Conservation (phyloP, 2,888 invertebrate species). For the Mystacides longicornis region DNA sequence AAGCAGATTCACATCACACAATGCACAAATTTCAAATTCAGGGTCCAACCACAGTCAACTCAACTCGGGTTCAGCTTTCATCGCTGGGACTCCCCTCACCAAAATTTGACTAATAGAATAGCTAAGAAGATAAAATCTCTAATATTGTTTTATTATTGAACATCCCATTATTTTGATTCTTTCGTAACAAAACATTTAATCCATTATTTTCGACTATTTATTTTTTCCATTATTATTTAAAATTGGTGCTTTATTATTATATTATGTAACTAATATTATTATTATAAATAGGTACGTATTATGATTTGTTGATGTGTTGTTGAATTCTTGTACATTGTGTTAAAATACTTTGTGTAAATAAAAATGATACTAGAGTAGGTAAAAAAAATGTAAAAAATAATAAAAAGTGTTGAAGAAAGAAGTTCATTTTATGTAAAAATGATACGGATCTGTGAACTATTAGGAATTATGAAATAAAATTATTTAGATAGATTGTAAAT, state of each 20-base stretch:
- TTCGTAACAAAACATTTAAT: not conserved
- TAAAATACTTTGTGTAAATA: too few relatives aligned
- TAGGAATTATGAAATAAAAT: too few relatives aligned
- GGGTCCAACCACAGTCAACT: conserved; percentile 24
- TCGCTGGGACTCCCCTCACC: conserved; percentile 20
- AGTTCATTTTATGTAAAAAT: too few relatives aligned
- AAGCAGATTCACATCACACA: conserved; percentile 9
- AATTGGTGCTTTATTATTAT: not conserved
- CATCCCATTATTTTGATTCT: not conserved
- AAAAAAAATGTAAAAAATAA: too few relatives aligned
- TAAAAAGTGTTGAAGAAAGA: too few relatives aligned
- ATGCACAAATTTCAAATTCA: conserved; percentile 20
- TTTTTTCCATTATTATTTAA: not conserved
- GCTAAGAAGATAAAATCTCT: conserved; percentile 3
- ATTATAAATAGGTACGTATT: not conserved
- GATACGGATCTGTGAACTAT: too few relatives aligned
- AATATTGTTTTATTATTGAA: not conserved
- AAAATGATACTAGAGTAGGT: too few relatives aligned
- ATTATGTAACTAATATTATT: not conserved
- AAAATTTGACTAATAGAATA: conserved; percentile 22
- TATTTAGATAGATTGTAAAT: too few relatives aligned
- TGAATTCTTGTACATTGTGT: not conserved
- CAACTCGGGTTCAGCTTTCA: conserved; percentile 14
- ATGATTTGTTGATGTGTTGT: not conserved
- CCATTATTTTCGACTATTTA: not conserved